Evolutionary conservation across 2,888 invertebrate species (phyloP), one percentile per base, ranked within the genome.

Genomic region (Sclerodermus sp.): DNA sequence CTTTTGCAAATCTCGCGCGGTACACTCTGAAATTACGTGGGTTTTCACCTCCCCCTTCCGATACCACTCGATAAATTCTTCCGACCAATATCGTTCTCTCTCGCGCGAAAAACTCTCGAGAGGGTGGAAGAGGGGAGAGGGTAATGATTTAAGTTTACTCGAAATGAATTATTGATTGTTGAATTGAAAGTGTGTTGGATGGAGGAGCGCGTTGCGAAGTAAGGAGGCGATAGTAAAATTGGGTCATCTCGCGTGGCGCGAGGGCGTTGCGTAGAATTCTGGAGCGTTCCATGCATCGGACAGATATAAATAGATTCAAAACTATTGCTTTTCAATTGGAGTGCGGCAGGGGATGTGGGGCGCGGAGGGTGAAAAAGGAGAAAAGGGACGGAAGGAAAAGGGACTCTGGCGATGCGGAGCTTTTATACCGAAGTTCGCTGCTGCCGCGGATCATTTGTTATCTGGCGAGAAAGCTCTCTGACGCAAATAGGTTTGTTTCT

Each of bases 221-320:
- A n/a, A 36, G 36, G 5, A 15, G 15, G 9, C 3, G 36, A 23
- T 23, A 23, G 23, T 23, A 23, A 29, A 45, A 45, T 13, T 45
- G 29, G 45, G 45, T 45, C 45, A 38, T 14, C 38, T 37, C 42
- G 45, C 36, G 8, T 36, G 17, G 8, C 16, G 15, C 8, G 18
- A 18, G 36, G 29, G 37, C 12, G 12, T n/a, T 14, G 17, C 34
- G 30, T 44, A 23, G 23, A 23, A 23, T 23, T 23, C 23, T 23
- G 14, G 40, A 39, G 34, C 32, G 34, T 34, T 34, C 34, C 14
- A 15, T 38, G 59, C 45, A 49, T 55, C 37, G 61, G 65, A 66
- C 65, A 65, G 64, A 67, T 71, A 71, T 70, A 71, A 71, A 70
- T 70, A 71, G 70, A 69, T 66, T 63, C 49, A 66, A 70, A 71